Base-by-base conservation (phyloP, 2,888 invertebrate genomes). In the Mimas tiliae region DNA sequence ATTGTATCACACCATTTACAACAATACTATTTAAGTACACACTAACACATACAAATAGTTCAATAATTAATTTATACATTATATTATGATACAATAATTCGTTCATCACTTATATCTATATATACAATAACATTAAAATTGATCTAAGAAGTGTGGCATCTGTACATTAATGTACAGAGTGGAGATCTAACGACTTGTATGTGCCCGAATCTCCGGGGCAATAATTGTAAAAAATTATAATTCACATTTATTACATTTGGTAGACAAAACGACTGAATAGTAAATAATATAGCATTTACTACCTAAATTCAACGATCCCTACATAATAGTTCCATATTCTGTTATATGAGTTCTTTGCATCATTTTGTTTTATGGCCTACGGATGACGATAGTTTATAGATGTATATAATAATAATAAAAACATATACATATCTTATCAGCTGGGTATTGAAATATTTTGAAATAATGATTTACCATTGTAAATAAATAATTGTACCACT, bases 71-170 rank as follows among this genome's bases (percentile, higher is more conserved):
- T 55, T 55, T 38, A 38, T 38, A 48, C 50, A 50, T 16, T 48
- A 8, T 50, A 50, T 14, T 48, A 48, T 16, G 7, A 50, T 50
- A 58, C 58, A 58, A 58, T 58, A 58, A 42, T 58, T 58, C 58
- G 58, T 58, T 42, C 58, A 58, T 58, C 58, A 58, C 58, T 58
- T 58, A 58, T 38, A 58, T 58, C 42, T 58, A 58, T 12, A 58
- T 12, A 14, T 45, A 45, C 45, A 19, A 34, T 55, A 55, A 42
- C 42, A 58, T 58, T 58, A 58, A 16, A 58, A 58, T 58, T 58
- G 58, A 58, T 58, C 58, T 58, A 58, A 58, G 14, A 9, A 58
- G 6, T 38, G 58, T 19, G 19, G 19, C 34, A 42, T 42, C 58
- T 42, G 58, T 42, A 58, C 42, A 42, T 58, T 12, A 42, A 1